Percentiles rank a stretch among this genome's conserved stretches.
Evolutionary conservation across 2,113 vertebrate genomes (phyloP).

Genomic region (Gobio gobio): DNA sequence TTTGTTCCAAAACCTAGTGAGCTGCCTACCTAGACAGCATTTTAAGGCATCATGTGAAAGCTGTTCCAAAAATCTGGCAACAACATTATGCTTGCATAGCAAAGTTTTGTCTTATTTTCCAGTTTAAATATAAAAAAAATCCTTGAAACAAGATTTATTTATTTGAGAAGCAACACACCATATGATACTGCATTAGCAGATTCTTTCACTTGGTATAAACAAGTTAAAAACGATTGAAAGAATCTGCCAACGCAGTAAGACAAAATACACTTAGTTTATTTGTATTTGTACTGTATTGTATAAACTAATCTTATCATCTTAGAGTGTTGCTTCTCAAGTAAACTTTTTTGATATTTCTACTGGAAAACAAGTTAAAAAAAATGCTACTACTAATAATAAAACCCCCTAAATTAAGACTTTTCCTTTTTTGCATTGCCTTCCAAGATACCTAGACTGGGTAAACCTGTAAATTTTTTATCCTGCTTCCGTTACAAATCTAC

Average conservation of each 20-base stretch:
- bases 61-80: neutral
- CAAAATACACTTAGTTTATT: neutral
- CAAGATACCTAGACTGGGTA: neutral
- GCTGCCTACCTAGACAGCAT: neutral
- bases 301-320: neutral
- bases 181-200: neutral
- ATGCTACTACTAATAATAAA: no score
- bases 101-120: neutral
- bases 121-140: neutral
- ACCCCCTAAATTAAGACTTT: no score
- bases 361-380: no score
- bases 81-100: neutral
- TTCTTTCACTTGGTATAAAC: neutral
- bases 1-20: neutral
- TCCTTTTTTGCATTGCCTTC: neutral
- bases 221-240: neutral
- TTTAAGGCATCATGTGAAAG: neutral
- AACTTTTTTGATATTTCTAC: no score
- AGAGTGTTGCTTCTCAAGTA: neutral
- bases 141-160: neutral
- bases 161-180: neutral
- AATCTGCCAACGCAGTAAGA: neutral
- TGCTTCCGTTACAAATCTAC: no score
- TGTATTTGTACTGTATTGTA: no score
- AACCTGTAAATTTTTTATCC: no score